Base-by-base conservation (phyloP, 2,797 vertebrate genomes). In the Tiaroga cobitis region DNA sequence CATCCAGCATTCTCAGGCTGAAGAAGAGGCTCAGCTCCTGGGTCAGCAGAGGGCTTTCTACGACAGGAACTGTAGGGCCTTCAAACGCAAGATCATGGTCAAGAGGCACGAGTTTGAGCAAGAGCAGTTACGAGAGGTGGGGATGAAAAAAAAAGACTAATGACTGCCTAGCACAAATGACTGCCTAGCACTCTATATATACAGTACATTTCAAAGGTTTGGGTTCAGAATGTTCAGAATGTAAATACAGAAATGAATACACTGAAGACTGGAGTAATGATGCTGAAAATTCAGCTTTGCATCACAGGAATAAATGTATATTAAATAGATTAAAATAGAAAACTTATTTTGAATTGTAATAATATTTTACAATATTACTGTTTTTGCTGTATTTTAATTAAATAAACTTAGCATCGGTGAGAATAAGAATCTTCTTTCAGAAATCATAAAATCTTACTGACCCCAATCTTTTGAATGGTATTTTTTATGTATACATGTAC, bases 1-100 rank as follows among this genome's bases (percentile, higher is more conserved):
- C 94, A 96, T 99, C 95, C 98, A 99, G 94, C 98, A 99, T 93
- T 97, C 97, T 54, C 98, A 99, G 95, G 98, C 98, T 1, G 98
- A 99, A 94, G 98, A 99, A 94, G 98, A 99, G 94, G 97, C 98
- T 49, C 96, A 96, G 43, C 97, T 99, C 90, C 96, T 99, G 92
- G 91, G 95, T 90, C 97, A 98, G 90, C 98, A 99, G 96, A 96
- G 98, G 92, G 95, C 97, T 88, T 99, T 96, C 95, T 99, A 97
- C 0, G 98, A 99, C 92, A 96, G 96, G 93, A 98, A 98, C 95
- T 97, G 97, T 91, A 96, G 97, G 82, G 97, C 93, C 91, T 99
- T 99, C 94, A 98, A 97, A 92, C 96, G 97, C 92, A 98, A 96
- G 93, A 96, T 96, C 85, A 97, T 98, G 96, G 95, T 96, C 86